Evolutionary conservation across 2,797 vertebrate genomes (phyloP).

Genomic region (Vespertilio murinus): DNA sequence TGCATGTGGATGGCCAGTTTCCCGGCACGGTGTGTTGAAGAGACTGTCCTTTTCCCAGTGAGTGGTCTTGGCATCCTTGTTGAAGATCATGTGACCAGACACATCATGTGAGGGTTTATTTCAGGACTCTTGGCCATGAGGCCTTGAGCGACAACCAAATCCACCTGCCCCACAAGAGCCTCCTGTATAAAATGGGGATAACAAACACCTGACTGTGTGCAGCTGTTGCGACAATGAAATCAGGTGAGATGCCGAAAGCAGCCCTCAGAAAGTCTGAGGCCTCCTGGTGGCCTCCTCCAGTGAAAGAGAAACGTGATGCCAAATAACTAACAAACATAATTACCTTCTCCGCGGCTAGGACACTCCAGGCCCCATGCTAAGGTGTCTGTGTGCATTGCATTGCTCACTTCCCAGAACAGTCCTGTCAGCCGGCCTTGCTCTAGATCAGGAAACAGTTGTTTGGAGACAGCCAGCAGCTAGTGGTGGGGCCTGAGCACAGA

Average conservation of each 20-base stretch:
- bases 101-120: neutral
- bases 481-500: neutral
- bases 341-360: neutral
- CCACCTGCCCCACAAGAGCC: neutral
- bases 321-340: neutral
- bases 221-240: neutral
- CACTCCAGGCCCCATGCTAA: neutral
- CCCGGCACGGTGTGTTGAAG: neutral
- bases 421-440: neutral
- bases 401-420: neutral
- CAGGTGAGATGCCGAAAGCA: neutral
- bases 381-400: neutral
- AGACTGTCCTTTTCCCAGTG: neutral
- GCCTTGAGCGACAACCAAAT: neutral
- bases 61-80: neutral
- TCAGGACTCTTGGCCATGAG: neutral
- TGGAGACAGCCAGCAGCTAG: neutral
- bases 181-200: neutral
- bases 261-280: neutral
- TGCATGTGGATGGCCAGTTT: neutral
- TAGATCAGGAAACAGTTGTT: neutral
- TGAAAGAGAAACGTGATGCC: neutral
- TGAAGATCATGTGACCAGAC: neutral
- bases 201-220: neutral
- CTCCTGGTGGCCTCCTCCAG: neutral